Evolutionary conservation across 2,888 invertebrate species (phyloP).

Genomic region (Entomobrya proxima): DNA sequence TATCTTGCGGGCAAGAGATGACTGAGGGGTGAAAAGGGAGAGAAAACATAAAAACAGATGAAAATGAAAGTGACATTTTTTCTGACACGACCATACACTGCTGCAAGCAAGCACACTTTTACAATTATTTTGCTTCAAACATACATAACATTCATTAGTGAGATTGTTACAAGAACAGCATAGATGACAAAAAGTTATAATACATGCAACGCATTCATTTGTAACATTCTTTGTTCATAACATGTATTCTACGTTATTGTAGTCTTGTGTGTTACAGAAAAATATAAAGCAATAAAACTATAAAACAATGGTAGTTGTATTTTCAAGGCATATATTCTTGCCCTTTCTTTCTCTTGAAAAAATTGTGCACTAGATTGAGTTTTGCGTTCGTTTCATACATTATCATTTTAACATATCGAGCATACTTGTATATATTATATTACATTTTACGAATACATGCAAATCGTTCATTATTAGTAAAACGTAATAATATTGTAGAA

Average conservation of each 20-base stretch:
- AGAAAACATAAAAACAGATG: not conserved
- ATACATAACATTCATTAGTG: conserved; percentile 10
- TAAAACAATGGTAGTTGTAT: conserved; percentile 26
- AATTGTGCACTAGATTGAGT: not conserved
- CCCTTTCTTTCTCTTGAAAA: not conserved
- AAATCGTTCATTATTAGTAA: conserved; percentile 30
- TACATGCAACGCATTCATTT: no score
- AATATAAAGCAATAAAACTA: conserved; percentile 41
- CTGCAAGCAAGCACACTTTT: no score
- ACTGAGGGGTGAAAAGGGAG: not conserved
- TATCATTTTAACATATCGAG: not conserved
- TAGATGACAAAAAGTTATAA: no score
- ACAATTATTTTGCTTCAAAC: not conserved
- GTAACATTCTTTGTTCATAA: no score
- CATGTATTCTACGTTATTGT: no score
- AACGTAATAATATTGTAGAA: not conserved
- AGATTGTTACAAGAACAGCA: no score
- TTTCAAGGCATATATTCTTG: conserved; percentile 36
- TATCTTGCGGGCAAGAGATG: not conserved
- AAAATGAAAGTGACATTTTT: conserved; percentile 37
- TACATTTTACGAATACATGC: no score
- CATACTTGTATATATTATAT: not conserved
- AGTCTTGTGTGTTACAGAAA: no score
- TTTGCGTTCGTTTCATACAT: no score
- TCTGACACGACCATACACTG: conserved; percentile 26